Evolutionary conservation across 2,113 vertebrate genomes (phyloP).

Genomic region (Terrapene triunguis): DNA sequence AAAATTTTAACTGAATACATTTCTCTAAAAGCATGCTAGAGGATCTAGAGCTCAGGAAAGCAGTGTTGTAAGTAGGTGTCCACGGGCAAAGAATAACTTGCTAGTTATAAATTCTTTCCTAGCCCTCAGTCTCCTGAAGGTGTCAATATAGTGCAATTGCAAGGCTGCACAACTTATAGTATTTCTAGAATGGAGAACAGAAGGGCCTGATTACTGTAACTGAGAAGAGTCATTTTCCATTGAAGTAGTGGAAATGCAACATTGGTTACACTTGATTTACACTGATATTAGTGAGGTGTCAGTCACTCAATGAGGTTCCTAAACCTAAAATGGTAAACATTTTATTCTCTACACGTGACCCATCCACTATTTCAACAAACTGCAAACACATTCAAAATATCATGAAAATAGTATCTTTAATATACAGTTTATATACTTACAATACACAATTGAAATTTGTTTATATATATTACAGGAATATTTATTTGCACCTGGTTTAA

Average conservation of each 20-base stretch:
- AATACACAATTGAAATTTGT: slow-evolving; percentile 63
- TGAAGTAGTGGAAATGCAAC: neutral
- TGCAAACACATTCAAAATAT: slow-evolving; percentile 41
- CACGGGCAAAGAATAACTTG: slow-evolving; percentile 26
- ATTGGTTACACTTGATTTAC: neutral
- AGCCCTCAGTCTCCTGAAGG: neutral
- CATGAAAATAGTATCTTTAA: slow-evolving; percentile 82
- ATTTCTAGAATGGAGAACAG: slow-evolving; percentile 27
- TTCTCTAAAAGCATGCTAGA: slow-evolving; percentile 6
- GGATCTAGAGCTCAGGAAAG: neutral
- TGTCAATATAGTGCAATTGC: slow-evolving; percentile 22
- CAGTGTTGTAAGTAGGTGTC: neutral
- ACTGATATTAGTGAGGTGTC: neutral
- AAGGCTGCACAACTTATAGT: neutral
- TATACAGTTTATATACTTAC: slow-evolving; percentile 77
- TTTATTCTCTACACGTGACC: neutral
- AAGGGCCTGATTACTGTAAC: neutral
- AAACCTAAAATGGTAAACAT: neutral
- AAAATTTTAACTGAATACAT: neutral
- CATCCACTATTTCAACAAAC: neutral
- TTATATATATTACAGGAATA: slow-evolving; percentile 73
- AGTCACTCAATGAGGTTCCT: neutral
- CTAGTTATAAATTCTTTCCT: slow-evolving; percentile 18
- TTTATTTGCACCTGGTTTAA: slow-evolving; percentile 78
- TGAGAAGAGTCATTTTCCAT: neutral